Evolutionary conservation across 1,140 invertebrate genomes (phyloP).

Genomic region (Araneus ventricosus): DNA sequence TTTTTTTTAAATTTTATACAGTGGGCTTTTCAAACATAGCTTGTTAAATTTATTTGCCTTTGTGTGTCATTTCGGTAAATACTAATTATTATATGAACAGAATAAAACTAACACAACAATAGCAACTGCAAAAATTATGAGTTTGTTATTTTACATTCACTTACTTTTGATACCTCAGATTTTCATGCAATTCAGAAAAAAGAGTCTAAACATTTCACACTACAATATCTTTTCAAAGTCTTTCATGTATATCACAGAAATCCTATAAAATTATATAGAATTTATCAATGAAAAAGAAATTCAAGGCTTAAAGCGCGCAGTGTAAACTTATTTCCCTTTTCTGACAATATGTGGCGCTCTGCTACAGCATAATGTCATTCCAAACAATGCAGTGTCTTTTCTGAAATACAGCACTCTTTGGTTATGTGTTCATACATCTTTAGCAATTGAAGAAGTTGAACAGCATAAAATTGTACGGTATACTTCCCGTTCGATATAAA

Average conservation of each 20-base stretch:
- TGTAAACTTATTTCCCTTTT: neutral
- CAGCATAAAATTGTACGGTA: neutral
- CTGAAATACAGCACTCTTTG: neutral
- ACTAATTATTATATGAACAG: too few relatives aligned
- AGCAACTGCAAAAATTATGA: too few relatives aligned
- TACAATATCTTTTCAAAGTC: neutral
- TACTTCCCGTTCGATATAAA: neutral
- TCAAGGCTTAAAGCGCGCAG: neutral
- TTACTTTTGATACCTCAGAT: too few relatives aligned
- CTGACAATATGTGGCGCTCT: slow-evolving; percentile 66
- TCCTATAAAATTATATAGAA: neutral
- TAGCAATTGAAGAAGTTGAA: neutral
- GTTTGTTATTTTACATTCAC: too few relatives aligned
- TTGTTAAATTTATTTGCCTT: too few relatives aligned
- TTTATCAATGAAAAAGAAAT: neutral
- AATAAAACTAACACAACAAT: too few relatives aligned
- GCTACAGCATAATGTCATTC: neutral
- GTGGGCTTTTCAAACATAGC: too few relatives aligned
- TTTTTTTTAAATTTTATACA: too few relatives aligned
- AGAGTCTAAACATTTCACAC: neutral
- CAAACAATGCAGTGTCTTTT: neutral
- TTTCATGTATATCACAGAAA: neutral
- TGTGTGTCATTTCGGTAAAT: too few relatives aligned
- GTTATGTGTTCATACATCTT: neutral
- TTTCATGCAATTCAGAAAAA: too few relatives aligned